phyloP scores from a whole-genome alignment of 1,140 invertebrate species.

The Orius laevigatus region DNA sequence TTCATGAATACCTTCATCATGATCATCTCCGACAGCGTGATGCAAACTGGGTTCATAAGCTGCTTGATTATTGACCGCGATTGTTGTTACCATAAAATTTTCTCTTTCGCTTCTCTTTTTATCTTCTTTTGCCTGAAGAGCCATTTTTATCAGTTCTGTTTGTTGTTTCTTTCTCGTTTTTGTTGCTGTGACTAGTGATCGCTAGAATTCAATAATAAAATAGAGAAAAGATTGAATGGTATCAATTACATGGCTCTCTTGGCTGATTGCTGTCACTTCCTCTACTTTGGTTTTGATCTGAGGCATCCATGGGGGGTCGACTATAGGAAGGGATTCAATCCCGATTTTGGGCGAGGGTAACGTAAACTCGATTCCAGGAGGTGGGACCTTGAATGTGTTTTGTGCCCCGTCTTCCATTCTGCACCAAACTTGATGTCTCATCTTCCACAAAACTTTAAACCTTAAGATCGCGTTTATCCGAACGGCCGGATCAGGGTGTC shows the following conservation, averaged over 20 bases:
- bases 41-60: constrained; percentile 89
- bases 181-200: constrained; percentile 92
- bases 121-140: constrained; percentile 87
- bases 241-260: constrained; percentile 80
- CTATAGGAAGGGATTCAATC: constrained; percentile 79
- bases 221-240: not conserved
- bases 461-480: constrained; percentile 66
- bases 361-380: constrained; percentile 97
- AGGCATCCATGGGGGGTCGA: constrained; percentile 98
- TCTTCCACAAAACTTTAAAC: constrained; percentile 91
- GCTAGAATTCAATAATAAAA: constrained; percentile 41
- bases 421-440: constrained; percentile 96
- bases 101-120: constrained; percentile 86
- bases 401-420: constrained; percentile 96
- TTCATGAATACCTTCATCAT: constrained; percentile 75
- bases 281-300: constrained; percentile 96
- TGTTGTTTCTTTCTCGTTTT: constrained; percentile 98
- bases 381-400: constrained; percentile 87
- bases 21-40: constrained; percentile 65
- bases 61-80: constrained; percentile 87
- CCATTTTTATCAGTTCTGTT: constrained; percentile 90
- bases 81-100: constrained; percentile 92
- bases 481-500: constrained; percentile 58
- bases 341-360: constrained; percentile 97
- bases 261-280: constrained; percentile 89